A percentile compares a stretch with the other conserved stretches of the same genome.
Conservation (phyloP, 2,113 vertebrate genomes). For the Indicator maculatus region DNA sequence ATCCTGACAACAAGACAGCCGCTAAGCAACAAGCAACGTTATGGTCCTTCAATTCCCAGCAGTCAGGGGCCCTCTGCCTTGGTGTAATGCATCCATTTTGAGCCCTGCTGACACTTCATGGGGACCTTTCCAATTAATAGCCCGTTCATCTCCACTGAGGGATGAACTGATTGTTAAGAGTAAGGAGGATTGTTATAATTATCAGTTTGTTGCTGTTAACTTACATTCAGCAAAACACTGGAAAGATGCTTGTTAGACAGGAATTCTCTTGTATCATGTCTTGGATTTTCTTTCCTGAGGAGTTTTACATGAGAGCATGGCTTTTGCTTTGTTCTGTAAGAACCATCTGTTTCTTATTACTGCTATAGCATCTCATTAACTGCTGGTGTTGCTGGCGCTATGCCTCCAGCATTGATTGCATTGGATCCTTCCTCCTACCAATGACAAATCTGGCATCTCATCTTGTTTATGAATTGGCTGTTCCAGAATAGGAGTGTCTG, state of each 20-base stretch:
- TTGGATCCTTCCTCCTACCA: background rate
- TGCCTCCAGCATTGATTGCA: background rate
- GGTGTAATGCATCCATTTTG: background rate
- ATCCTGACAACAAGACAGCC: conserved; percentile 13
- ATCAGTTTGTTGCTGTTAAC: background rate
- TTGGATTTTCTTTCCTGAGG: background rate
- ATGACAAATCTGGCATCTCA: background rate
- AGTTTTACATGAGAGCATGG: background rate
- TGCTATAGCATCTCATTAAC: conserved; percentile 4
- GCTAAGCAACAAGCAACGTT: conserved; percentile 41
- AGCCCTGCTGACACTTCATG: background rate
- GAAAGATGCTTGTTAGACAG: background rate
- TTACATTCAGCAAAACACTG: background rate
- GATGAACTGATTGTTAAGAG: background rate
- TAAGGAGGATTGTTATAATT: background rate
- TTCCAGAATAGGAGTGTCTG: conserved; percentile 6
- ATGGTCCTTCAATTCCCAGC: background rate
- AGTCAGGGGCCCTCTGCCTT: conserved; percentile 16
- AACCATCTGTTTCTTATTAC: conserved; percentile 58
- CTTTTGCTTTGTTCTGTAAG: conserved; percentile 3
- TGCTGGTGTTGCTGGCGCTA: background rate
- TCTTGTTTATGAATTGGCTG: conserved; percentile 14
- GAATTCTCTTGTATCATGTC: background rate
- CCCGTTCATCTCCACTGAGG: background rate
- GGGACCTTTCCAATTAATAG: conserved; percentile 20